Evolutionary conservation across 64 coral and sea anemone genomes (phyloP), one percentile per base, ranked within the genome.

Genomic region (Astreopora myriophthalma): DNA sequence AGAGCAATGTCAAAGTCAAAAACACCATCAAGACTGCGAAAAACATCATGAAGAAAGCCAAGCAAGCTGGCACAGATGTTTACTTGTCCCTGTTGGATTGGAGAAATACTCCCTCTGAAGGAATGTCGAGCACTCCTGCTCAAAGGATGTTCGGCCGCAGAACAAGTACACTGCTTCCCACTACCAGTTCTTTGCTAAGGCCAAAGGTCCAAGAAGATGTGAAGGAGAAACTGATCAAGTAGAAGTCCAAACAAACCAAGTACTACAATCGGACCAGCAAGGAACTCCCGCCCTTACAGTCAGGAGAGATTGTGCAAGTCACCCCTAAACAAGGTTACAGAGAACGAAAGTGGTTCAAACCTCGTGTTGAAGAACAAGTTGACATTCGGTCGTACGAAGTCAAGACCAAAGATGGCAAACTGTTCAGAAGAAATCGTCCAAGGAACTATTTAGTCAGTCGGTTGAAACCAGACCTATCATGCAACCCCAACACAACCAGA

Each of bases 331-430:
- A 8, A 32, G 11, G 0, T 0, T 34, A 75, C 10, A 75, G 38
- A 25, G 22, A 32, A 5, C 19, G 25, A 24, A 27, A 46, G 17
- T 86, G 66, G 66, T 36, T 68, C 12, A 92, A 92, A 28, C 80
- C 81, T 31, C 36, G 61, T 25, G 82, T 79, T 12, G 84, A 93
- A 48, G 29, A 80, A 10, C 73, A 93, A 80, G 57, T 93, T 1
- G 73, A 93, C 34, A 48, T 87, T 13, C 75, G 84, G 22, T 63
- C 91, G 23, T 72, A 93, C 36, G n/a, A 93, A 8, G 84, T 93
- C 1, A 67, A 28, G 7, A 80, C 74, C 14, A 73, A 87, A 39
- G 84, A 87, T 69, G 74, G 63, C 4, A 46, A 57, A 79, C 8
- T 79, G 6, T 57, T 20, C 62, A 34, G 72, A 69, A 52, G 74